phyloP scores from a whole-genome alignment of 2,113 vertebrate genomes.

The Pontoporia blainvillei region DNA sequence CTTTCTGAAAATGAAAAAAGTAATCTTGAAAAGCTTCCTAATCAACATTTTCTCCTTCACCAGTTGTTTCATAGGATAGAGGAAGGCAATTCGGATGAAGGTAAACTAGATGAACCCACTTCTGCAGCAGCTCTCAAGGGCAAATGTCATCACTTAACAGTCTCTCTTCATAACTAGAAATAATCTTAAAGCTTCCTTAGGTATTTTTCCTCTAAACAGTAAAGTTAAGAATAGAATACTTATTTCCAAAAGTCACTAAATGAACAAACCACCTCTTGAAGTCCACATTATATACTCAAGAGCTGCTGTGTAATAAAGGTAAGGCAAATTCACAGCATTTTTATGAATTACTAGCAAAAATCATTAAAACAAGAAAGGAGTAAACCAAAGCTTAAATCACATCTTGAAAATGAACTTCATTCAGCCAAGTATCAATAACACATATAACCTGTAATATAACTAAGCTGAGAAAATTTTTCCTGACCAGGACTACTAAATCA shows the following conservation, averaged over 20 bases:
- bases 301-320: neutral
- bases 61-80: slow-evolving; percentile 44
- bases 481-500: neutral
- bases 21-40: slow-evolving; percentile 59
- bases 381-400: neutral
- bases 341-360: neutral
- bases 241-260: neutral
- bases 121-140: neutral
- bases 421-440: neutral
- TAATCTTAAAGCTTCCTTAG: neutral
- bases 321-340: neutral
- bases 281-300: neutral
- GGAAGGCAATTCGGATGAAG: slow-evolving; percentile 43
- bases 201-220: neutral
- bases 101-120: slow-evolving; percentile 53
- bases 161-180: neutral
- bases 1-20: slow-evolving; percentile 68
- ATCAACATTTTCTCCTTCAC: slow-evolving; percentile 69
- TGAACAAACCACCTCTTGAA: neutral
- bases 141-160: slow-evolving; percentile 22
- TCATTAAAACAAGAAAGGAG: neutral
- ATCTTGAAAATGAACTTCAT: neutral
- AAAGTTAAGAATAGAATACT: slow-evolving; percentile 28
- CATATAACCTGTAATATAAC: neutral
- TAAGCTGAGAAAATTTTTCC: neutral